Percentiles rank a stretch among this genome's conserved stretches.
These are phyloP conservation scores for Dryadula phaetusa DNA, from an alignment of 2,888 invertebrate genomes.

Conservation along the genomic window DNA sequence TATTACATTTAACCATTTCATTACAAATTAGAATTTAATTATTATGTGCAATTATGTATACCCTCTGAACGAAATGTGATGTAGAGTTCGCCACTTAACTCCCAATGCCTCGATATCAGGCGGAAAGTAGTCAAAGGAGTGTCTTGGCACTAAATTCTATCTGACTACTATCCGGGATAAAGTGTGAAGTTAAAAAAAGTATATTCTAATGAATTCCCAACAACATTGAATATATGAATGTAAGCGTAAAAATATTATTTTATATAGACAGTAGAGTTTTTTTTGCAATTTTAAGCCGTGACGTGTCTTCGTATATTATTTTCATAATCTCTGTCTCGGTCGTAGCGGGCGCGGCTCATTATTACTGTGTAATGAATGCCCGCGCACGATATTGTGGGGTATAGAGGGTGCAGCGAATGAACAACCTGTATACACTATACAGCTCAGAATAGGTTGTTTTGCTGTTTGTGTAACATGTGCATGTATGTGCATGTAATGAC, in stretches of 20 bases:
- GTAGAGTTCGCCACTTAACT: no score
- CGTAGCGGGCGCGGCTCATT: slow-evolving; percentile 63
- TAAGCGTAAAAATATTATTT: background rate
- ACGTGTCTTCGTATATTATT: slow-evolving; percentile 19
- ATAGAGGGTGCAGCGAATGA: slow-evolving; percentile 41
- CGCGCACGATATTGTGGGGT: slow-evolving; percentile 58
- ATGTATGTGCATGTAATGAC: slow-evolving; percentile 21
- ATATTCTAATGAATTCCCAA: no score
- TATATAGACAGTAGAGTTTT: background rate
- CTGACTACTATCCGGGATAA: no score
- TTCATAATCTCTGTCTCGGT: slow-evolving; percentile 51
- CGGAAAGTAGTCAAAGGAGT: no score
- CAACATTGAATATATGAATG: no score
- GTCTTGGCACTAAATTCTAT: no score
- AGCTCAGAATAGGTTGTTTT: slow-evolving; percentile 34
- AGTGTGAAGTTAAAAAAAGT: no score
- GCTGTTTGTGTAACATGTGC: slow-evolving; percentile 16
- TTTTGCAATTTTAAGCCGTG: slow-evolving; percentile 22
- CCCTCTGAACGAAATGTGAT: no score
- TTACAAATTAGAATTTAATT: no score
- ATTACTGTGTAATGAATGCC: slow-evolving; percentile 70
- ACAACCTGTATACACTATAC: slow-evolving; percentile 46
- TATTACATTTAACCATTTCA: no score
- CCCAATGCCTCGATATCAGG: no score
- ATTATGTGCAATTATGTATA: no score